phyloP scores from a whole-genome alignment of 2,888 invertebrate species.

The Tromatobia lineatoria region DNA sequence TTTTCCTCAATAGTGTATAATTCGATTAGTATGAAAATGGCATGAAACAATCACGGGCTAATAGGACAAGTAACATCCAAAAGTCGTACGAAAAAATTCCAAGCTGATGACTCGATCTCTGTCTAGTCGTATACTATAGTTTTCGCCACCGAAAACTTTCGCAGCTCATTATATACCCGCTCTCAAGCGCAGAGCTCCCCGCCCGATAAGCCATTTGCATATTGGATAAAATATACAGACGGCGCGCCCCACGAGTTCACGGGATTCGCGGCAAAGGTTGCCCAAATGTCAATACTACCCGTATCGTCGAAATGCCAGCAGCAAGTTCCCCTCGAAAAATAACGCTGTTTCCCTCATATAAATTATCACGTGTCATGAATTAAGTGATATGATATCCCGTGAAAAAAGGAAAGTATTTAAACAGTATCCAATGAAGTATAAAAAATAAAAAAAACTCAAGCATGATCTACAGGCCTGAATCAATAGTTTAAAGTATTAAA shows the following conservation, averaged over 20 bases:
- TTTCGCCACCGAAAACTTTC: slow-evolving; percentile 44
- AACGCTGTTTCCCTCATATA: slow-evolving; percentile 46
- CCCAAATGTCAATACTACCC: slow-evolving; percentile 71
- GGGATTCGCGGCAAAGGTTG: slow-evolving; percentile 70
- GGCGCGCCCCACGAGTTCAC: slow-evolving; percentile 60
- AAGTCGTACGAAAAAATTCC: slow-evolving; percentile 21
- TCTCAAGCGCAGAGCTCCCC: slow-evolving; percentile 10
- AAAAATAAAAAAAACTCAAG: too few relatives aligned
- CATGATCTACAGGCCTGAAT: too few relatives aligned
- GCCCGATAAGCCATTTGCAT: slow-evolving; percentile 44
- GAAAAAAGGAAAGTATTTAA: too few relatives aligned
- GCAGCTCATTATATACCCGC: slow-evolving; percentile 40
- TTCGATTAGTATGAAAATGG: slow-evolving; percentile 21
- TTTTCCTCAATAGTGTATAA: not conserved
- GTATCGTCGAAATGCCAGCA: slow-evolving; percentile 70
- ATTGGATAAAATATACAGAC: slow-evolving; percentile 48
- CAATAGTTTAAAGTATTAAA: too few relatives aligned
- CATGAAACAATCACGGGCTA: slow-evolving; percentile 23
- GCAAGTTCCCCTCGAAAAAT: slow-evolving; percentile 47
- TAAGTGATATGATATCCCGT: too few relatives aligned
- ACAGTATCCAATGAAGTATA: too few relatives aligned
- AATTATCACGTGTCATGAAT: slow-evolving; percentile 42
- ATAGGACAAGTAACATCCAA: slow-evolving; percentile 46
- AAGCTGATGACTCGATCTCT: slow-evolving; percentile 7
- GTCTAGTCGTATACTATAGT: slow-evolving; percentile 5